Percentiles rank a stretch among this genome's conserved stretches.
phyloP scores from a whole-genome alignment of 2,113 vertebrate genomes.

The Lepus europaeus region DNA sequence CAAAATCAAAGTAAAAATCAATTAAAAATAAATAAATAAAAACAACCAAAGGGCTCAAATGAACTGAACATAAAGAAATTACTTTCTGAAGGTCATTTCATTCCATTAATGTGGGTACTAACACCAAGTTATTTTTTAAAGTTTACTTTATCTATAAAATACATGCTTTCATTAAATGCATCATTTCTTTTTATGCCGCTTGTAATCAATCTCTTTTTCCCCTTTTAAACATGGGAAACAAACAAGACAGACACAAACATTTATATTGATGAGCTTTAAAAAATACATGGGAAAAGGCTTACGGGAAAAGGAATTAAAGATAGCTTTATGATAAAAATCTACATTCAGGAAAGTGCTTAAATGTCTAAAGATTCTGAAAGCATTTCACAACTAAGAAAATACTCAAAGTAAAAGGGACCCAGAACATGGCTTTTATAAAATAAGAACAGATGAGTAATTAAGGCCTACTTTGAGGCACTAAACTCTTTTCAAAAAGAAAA shows the following conservation, averaged over 20 bases:
- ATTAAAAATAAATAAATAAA: conserved; percentile 72
- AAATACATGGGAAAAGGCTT: conserved; percentile 85
- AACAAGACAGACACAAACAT: conserved; percentile 89
- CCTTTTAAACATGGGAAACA: conserved; percentile 88
- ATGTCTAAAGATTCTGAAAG: conserved; percentile 64
- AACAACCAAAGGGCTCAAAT: conserved; percentile 68
- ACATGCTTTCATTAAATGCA: conserved; percentile 90
- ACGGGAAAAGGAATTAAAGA: conserved; percentile 85
- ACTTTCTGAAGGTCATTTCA: conserved; percentile 87
- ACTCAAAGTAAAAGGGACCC: conserved; percentile 67
- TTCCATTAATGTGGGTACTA: conserved; percentile 86
- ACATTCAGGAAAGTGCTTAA: conserved; percentile 69
- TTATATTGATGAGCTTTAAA: conserved; percentile 88
- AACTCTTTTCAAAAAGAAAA: conserved; percentile 67
- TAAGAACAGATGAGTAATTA: conserved; percentile 76
- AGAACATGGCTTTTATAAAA: conserved; percentile 60
- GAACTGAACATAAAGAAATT: conserved; percentile 83
- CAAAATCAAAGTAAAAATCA: conserved; percentile 72
- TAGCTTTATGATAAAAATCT: conserved; percentile 85
- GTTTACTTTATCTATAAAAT: conserved; percentile 90
- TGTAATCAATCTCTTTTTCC: conserved; percentile 89
- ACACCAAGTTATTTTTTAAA: conserved; percentile 88
- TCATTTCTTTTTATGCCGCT: conserved; percentile 90
- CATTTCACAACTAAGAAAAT: conserved; percentile 68
- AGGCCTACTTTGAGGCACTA: conserved; percentile 59